Conservation (phyloP, 2,113 vertebrate species). For the Hippocampus comes region DNA sequence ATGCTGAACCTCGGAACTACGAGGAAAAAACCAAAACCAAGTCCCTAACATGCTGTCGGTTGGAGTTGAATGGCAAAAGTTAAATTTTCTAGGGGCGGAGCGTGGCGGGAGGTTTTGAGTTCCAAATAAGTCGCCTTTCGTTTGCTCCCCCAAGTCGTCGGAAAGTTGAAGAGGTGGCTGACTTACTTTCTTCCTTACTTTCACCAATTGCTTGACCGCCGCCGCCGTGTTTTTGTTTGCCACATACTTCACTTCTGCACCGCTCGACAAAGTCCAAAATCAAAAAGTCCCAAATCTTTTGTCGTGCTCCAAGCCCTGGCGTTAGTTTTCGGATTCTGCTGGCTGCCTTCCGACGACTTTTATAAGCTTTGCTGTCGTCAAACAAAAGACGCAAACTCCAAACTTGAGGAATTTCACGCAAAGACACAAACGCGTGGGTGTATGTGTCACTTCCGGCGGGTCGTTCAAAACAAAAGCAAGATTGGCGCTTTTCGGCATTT, state of each 20-base stretch:
- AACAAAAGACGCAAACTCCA: constrained; percentile 26
- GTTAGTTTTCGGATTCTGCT: background rate
- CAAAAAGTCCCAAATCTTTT: background rate
- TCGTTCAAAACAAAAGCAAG: background rate
- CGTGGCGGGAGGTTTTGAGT: background rate
- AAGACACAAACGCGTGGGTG: background rate
- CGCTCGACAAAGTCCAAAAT: background rate
- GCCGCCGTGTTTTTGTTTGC: constrained; percentile 22
- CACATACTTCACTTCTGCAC: constrained; percentile 33
- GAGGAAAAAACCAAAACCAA: background rate
- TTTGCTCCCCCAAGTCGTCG: background rate
- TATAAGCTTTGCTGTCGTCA: background rate
- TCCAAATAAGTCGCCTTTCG: background rate
- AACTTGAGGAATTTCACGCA: constrained; percentile 32
- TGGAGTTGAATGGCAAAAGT: background rate
- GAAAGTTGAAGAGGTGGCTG: background rate
- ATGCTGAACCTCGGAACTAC: background rate
- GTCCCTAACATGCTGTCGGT: background rate
- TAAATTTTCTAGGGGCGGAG: background rate
- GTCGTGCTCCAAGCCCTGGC: background rate
- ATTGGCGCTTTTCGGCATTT: background rate
- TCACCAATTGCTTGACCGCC: background rate
- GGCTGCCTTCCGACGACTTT: background rate
- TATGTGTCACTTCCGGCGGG: background rate
- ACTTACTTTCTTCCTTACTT: constrained; percentile 34